Evolutionary conservation across 2,888 invertebrate genomes (phyloP), one percentile per base, ranked within the genome.

Genomic region (Monoplex corrugatus): DNA sequence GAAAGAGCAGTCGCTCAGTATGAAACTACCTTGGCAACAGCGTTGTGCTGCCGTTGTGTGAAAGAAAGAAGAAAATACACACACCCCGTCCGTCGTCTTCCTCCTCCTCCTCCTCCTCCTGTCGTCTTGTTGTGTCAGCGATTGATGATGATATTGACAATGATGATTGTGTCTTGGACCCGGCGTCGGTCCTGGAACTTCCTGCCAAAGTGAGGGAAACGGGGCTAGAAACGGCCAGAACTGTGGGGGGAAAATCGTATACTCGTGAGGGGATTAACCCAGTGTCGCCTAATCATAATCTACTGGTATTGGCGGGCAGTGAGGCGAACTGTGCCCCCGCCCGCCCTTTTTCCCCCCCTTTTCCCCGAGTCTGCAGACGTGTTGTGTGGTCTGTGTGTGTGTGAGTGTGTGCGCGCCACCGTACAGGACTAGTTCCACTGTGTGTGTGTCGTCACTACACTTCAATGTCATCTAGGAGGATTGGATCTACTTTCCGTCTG

Each of bases 221-320:
- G n/a, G n/a, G n/a, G n/a, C n/a, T n/a, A n/a, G n/a, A n/a, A n/a
- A n/a, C n/a, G n/a, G n/a, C 28, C 28, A 68, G 63, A 23, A 6
- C 6, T 68, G 63, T 6, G 28, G 63, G n/a, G 28, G n/a, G 28
- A 68, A 16, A 23, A 68, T n/a, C 28, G 28, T 28, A 68, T n/a
- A n/a, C 23, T 68, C 28, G 68, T 13, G 72, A 72, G 72, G 35
- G 83, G 83, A 83, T 83, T 83, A 83, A 50, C n/a, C 16, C 83
- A 16, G 83, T 83, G 83, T 23, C 63, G 13, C 40, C 38, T 40
- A 16, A 72, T 72, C 72, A 72, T 72, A 72, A 72, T 72, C 72
- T 35, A 35, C 72, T 68, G 63, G 63, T 28, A 68, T 68, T 68
- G 63, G 63, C n/a, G 28, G 63, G 63, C 63, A 68, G 63, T 68